Evolutionary conservation across 2,888 invertebrate species (phyloP).

Genomic region (Teleogryllus oceanicus): DNA sequence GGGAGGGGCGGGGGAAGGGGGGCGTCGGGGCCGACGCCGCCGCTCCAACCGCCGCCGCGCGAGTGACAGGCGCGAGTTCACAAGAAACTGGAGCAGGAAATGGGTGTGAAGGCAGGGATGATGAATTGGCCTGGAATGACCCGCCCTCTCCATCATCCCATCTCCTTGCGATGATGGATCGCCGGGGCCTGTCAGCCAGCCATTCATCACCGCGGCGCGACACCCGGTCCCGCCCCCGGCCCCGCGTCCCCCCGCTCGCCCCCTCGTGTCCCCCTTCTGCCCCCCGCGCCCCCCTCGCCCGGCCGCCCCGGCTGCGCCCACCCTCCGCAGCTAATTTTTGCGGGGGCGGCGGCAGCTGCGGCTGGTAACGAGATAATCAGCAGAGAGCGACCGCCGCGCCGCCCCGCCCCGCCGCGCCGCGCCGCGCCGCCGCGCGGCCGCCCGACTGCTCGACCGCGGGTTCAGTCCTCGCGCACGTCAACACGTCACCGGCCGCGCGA

Average conservation of each 20-base stretch:
- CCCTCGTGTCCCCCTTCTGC: background rate
- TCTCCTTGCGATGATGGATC: slow-evolving; percentile 51
- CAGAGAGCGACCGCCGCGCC: background rate
- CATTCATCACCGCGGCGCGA: slow-evolving; percentile 46
- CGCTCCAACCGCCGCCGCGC: too few relatives aligned
- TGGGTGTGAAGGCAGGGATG: slow-evolving; percentile 39
- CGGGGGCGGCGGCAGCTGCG: slow-evolving; percentile 8
- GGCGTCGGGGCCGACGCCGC: background rate
- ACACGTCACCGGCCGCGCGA: too few relatives aligned
- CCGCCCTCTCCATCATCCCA: slow-evolving; percentile 48
- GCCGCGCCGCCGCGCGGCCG: too few relatives aligned
- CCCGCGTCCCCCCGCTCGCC: background rate
- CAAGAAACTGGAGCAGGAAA: slow-evolving; percentile 35
- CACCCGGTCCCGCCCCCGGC: background rate
- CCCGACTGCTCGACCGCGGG: too few relatives aligned
- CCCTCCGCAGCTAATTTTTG: background rate
- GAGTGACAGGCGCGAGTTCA: background rate
- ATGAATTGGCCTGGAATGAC: slow-evolving; percentile 47
- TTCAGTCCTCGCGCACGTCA: too few relatives aligned
- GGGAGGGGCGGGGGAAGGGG: background rate
- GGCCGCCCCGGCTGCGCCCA: background rate
- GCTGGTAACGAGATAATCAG: slow-evolving; percentile 18
- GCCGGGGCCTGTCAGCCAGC: slow-evolving; percentile 48
- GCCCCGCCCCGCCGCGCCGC: background rate
- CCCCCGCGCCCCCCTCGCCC: background rate